phyloP scores from a whole-genome alignment of 2,113 vertebrate species.

The Ochotona princeps region DNA sequence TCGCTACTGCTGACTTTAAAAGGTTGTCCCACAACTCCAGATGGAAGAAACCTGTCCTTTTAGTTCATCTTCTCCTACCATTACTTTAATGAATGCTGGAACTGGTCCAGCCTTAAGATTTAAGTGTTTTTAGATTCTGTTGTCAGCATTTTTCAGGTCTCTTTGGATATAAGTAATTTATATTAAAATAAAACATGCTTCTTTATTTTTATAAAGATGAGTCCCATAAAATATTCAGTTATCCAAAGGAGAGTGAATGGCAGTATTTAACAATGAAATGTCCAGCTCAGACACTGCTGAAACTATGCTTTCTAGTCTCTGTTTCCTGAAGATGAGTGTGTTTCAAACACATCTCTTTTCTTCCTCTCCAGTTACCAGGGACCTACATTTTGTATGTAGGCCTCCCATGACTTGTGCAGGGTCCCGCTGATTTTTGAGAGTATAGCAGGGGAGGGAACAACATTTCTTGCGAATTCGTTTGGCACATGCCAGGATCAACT shows the following conservation, averaged over 20 bases:
- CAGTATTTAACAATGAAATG: slow-evolving; percentile 40
- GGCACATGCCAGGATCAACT: background rate
- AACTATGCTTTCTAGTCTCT: background rate
- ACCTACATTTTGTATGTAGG: background rate
- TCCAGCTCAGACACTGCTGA: background rate
- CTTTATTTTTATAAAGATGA: slow-evolving; percentile 52
- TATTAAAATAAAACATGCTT: slow-evolving; percentile 65
- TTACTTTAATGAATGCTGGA: slow-evolving; percentile 75
- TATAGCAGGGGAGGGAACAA: background rate
- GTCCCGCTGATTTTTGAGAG: background rate
- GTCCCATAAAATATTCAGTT: slow-evolving; percentile 16
- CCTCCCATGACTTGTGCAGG: background rate
- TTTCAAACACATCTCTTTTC: background rate
- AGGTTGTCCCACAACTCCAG: slow-evolving; percentile 14
- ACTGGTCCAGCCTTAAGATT: slow-evolving; percentile 11
- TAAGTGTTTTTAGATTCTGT: slow-evolving; percentile 55
- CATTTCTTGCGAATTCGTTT: background rate
- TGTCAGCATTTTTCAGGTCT: slow-evolving; percentile 62
- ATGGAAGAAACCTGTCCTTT: slow-evolving; percentile 35
- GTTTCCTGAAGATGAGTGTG: background rate
- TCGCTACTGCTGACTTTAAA: slow-evolving; percentile 44
- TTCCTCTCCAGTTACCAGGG: background rate
- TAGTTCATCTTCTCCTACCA: background rate
- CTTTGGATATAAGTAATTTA: slow-evolving; percentile 42
- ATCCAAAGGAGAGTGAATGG: background rate